Conservation (phyloP, 2,888 invertebrate species). For the Andrena haemorrhoa region DNA sequence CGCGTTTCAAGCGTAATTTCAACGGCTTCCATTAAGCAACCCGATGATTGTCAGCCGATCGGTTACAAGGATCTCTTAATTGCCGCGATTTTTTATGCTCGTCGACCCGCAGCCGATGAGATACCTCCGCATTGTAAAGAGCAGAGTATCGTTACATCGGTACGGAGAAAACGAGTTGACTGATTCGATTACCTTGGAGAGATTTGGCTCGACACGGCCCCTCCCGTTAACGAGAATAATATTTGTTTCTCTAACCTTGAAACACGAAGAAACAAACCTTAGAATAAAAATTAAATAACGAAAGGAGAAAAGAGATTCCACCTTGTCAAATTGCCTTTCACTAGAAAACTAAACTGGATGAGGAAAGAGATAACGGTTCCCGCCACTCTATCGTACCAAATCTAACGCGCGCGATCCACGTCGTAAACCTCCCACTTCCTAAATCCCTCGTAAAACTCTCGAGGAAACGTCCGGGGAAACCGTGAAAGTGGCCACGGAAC, state of each 20-base stretch:
- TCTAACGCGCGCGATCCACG: too few species aligned
- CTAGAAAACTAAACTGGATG: neutral
- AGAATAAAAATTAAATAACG: neutral
- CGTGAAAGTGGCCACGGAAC: slow-evolving; percentile 41
- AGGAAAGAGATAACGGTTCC: too few species aligned
- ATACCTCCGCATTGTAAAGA: neutral
- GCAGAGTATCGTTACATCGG: neutral
- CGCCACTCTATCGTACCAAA: too few species aligned
- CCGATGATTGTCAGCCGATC: slow-evolving; percentile 37
- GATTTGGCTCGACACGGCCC: neutral
- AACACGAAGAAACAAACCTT: neutral
- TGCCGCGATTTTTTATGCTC: slow-evolving; percentile 29
- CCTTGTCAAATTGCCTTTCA: neutral
- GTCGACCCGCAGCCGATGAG: slow-evolving; percentile 3
- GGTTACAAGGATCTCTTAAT: slow-evolving; percentile 63
- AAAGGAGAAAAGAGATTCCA: neutral
- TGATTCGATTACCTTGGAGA: neutral
- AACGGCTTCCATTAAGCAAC: slow-evolving; percentile 45
- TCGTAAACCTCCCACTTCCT: neutral
- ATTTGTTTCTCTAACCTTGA: neutral
- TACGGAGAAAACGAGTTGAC: neutral
- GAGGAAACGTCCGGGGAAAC: slow-evolving; percentile 15
- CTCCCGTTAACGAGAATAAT: neutral
- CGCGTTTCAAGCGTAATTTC: slow-evolving; percentile 38
- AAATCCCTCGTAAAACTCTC: neutral